These are phyloP conservation scores for Vespertilio murinus DNA, from an alignment of 2,797 vertebrate species.

Conservation along the genomic window DNA sequence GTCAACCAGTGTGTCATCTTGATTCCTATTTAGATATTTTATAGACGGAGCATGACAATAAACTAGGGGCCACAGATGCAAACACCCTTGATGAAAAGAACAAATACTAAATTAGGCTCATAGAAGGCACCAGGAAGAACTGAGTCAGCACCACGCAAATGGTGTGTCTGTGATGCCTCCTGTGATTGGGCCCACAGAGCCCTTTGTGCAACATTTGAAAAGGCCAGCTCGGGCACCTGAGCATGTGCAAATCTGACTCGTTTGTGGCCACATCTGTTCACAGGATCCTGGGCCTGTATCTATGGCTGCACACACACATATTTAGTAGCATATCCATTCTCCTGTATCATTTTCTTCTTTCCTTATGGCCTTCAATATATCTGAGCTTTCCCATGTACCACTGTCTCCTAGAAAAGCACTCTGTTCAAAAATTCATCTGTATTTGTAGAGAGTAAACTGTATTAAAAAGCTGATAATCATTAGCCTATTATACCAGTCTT, in stretches of 20 bases:
- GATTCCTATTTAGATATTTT: neutral
- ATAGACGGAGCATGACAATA: neutral
- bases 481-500: neutral
- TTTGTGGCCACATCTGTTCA: neutral
- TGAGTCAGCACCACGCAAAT: neutral
- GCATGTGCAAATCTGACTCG: neutral
- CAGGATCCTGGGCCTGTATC: rapidly evolving
- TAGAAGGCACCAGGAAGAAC: neutral
- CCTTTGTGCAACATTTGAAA: neutral
- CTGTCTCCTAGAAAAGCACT: neutral
- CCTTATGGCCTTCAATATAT: neutral
- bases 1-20: neutral
- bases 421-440: neutral
- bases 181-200: neutral
- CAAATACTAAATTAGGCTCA: neutral
- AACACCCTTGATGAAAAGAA: neutral
- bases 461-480: neutral
- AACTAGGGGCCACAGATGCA: neutral
- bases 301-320: neutral
- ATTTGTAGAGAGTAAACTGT: neutral
- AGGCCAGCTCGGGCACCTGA: neutral
- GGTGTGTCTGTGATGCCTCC: neutral
- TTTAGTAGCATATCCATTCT: neutral
- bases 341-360: neutral
- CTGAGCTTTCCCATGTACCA: neutral